These are phyloP conservation scores for Scaptomyza flava DNA, from an alignment of 2,888 invertebrate species.

Conservation along the genomic window DNA sequence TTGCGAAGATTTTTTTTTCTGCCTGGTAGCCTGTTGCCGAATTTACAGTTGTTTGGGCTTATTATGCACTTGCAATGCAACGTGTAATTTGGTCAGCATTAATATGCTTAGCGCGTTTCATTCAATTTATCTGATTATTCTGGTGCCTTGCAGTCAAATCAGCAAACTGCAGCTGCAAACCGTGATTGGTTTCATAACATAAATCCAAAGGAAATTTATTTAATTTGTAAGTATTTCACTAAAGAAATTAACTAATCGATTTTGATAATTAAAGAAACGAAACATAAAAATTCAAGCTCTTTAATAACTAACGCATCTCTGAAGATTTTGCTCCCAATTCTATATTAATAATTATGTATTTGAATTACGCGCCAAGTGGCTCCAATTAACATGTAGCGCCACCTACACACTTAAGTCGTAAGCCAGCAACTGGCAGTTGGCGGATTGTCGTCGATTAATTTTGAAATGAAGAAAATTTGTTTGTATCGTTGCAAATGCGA, in stretches of 20 bases:
- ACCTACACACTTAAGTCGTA: constrained; percentile 24
- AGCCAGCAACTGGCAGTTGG: neutral
- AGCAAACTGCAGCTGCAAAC: constrained; percentile 4
- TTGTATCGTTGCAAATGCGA: constrained; percentile 24
- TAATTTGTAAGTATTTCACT: neutral
- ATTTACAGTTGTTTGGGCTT: constrained; percentile 41
- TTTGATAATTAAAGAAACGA: no score
- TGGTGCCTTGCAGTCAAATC: constrained; percentile 40
- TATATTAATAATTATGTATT: neutral
- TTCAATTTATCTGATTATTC: constrained; percentile 46
- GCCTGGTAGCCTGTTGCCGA: constrained; percentile 9
- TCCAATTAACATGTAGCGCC: constrained; percentile 16
- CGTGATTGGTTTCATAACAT: neutral
- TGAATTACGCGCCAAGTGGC: constrained; percentile 14
- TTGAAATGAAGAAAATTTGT: constrained; percentile 3
- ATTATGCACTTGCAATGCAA: constrained; percentile 27
- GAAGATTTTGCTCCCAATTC: no score
- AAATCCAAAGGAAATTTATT: neutral
- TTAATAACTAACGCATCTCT: no score
- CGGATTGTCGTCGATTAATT: constrained; percentile 12
- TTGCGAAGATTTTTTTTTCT: constrained; percentile 6
- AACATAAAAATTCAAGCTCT: no score
- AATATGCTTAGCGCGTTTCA: constrained; percentile 32
- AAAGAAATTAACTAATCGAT: no score
- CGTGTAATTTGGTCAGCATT: constrained; percentile 13